These are phyloP conservation scores for Calameuta filiformis DNA, from an alignment of 2,888 invertebrate genomes.

Conservation along the genomic window DNA sequence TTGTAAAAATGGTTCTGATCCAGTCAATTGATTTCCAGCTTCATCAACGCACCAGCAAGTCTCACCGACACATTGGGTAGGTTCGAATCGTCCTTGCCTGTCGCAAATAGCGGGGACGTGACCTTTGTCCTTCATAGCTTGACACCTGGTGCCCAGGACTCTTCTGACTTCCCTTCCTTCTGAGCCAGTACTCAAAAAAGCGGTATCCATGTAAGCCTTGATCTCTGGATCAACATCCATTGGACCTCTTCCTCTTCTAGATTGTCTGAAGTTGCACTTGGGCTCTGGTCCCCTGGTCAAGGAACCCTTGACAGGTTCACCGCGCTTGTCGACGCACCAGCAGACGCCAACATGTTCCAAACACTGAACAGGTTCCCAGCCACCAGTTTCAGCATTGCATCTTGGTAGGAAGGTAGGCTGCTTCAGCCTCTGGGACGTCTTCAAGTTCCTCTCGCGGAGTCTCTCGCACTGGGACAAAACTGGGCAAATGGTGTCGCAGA, in stretches of 20 bases:
- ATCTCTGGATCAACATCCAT: conserved; percentile 50
- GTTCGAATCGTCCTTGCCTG: conserved; percentile 76
- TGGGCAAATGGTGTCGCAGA: conserved; percentile 85
- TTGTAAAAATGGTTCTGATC: conserved; percentile 71
- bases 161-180: conserved; percentile 58
- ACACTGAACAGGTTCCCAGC: conserved; percentile 87
- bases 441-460: conserved; percentile 80
- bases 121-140: conserved; percentile 67
- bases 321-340: conserved; percentile 87
- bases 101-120: conserved; percentile 73
- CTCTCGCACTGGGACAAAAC: conserved; percentile 86
- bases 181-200: conserved; percentile 43
- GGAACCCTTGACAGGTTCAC: conserved; percentile 84
- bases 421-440: conserved; percentile 77
- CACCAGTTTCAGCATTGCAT: conserved; percentile 78
- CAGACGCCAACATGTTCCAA: conserved; percentile 82
- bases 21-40: conserved; percentile 77
- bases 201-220: conserved; percentile 53
- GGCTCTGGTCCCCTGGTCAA: conserved; percentile 81
- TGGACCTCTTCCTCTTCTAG: conserved; percentile 69
- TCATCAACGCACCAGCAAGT: conserved; percentile 91
- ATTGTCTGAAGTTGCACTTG: conserved; percentile 83
- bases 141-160: conserved; percentile 70
- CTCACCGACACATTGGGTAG: conserved; percentile 79
- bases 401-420: conserved; percentile 82